Base-by-base conservation (phyloP, 1,140 invertebrate genomes). In the Radopholus similis region DNA sequence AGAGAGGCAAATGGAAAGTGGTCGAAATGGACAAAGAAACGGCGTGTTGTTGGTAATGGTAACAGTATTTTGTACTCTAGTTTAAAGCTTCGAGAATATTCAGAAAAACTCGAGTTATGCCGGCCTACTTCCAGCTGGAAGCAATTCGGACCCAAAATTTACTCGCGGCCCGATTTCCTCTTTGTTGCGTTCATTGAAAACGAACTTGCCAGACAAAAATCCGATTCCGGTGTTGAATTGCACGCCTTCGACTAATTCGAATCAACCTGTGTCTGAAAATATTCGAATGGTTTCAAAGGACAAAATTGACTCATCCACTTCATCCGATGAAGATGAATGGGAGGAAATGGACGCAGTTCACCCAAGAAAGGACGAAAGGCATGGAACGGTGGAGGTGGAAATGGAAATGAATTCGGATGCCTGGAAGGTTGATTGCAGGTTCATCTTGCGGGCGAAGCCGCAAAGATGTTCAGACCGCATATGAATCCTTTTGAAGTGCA, bases 291-390 rank as follows among this genome's bases (percentile, higher is more conserved):
- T 0, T 26, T 51, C 30, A 3, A 8, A 26, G 3, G 4, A 4
- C 4, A n/a, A n/a, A n/a, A n/a, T 26, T 51, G 23, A 42, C 18
- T 5, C 6, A 51, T 51, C 4, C 1, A 47, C 11, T 51, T 51
- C 21, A 58, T 23, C 4, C 28, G 57, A 69, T 21, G 53, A 66
- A 8, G 64, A 68, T 35, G 64, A 66, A 37, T 66, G 64, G 64
- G 64, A 62, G 44, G 66, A 59, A 18, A 30, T 66, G 15, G 64
- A 49, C n/a, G 26, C 35, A 13, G 40, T 66, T 21, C 21, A 51
- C 18, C 18, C 47, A 28, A 26, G 18, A 15, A 64, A 63, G 37
- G 6, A 32, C 2, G 57, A 37, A 3, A 38, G 55, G n/a, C 15
- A 49, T 28, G 35, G 34, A 23, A 51, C 30, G n/a, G 66, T 26